Evolutionary conservation across 2,797 vertebrate genomes (phyloP), one percentile per base, ranked within the genome.

Genomic region (Phylloscopus collybita): DNA sequence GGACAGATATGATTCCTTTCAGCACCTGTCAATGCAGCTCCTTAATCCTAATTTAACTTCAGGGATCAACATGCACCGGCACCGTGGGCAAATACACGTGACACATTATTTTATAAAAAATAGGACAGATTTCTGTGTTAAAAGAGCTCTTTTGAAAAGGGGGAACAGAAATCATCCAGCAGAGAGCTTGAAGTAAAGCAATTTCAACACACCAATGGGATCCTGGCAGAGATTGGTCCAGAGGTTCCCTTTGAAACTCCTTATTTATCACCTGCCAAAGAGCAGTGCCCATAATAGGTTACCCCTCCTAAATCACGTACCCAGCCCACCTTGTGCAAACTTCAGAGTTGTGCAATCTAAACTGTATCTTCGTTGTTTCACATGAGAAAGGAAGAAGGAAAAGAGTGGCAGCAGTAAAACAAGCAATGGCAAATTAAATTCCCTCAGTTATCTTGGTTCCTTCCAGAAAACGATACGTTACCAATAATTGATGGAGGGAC

Each of bases 41-140:
- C 86, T 89, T 91, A 96, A 89, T 89, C 69, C 65, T 61, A 61
- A 64, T 82, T 91, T 91, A 82, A 89, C 75, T 88, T 50, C 60
- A 69, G 91, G 79, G 74, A 96, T 80, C 89, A 92, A 92, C 84
- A 78, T 0, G 4, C 50, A 86, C 47, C 65, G 54, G n/a, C 38
- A 83, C 81, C 81, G 72, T 67, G 47, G 65, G 79, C 72, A 90
- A 80, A 91, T 36, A 94, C 15, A 86, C 6, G 23, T 29, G 76
- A 82, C 57, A 40, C 10, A 36, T 67, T 88, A 73, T 78, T 91
- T 93, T 71, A 74, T 20, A 30, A 51, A 89, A 96, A 86, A 47
- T 5, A 86, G 53, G 57, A 80, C 50, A 86, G 40, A 83, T 62
- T 72, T 22, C 45, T 74, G 14, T 34, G 16, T 76, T 93, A 60